Evolutionary conservation across 2,888 invertebrate genomes (phyloP).

Genomic region (Clitarchus hookeri): DNA sequence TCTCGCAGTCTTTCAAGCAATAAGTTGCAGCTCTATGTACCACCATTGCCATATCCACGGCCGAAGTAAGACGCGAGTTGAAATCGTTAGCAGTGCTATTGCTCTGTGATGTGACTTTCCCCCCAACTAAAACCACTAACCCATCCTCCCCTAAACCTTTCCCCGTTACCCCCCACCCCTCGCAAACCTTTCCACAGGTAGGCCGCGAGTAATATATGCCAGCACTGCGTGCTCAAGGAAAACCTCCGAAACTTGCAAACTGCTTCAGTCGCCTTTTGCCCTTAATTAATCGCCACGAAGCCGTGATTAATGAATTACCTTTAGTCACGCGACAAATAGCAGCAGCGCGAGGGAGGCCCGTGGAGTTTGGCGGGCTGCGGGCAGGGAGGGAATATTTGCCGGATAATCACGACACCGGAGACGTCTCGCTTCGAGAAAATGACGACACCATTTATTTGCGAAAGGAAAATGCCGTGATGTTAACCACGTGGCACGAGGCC

Average conservation of each 20-base stretch:
- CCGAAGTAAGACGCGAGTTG: background rate
- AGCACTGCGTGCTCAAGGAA: constrained; percentile 15
- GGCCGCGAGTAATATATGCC: constrained; percentile 25
- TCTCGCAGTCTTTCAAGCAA: background rate
- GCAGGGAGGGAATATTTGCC: constrained; percentile 10
- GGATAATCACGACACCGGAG: background rate
- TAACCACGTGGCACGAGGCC: background rate
- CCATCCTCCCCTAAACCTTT: background rate
- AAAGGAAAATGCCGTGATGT: background rate
- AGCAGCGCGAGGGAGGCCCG: background rate
- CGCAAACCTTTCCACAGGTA: background rate
- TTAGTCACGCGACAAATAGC: constrained; percentile 20
- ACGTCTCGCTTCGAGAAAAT: background rate
- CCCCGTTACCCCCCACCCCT: background rate
- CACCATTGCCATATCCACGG: background rate
- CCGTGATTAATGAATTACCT: constrained; percentile 26
- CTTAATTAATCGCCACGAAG: constrained; percentile 28
- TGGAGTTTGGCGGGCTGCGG: background rate
- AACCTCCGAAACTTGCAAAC: constrained; percentile 29
- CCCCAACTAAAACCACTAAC: background rate
- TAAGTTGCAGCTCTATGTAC: constrained; percentile 20
- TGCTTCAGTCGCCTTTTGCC: constrained; percentile 23
- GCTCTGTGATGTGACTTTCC: constrained; percentile 4
- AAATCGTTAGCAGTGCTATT: background rate
- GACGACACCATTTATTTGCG: background rate